Evolutionary conservation across 2,113 vertebrate genomes (phyloP), one percentile per base, ranked within the genome.

Genomic region (Pseudorasbora parva): DNA sequence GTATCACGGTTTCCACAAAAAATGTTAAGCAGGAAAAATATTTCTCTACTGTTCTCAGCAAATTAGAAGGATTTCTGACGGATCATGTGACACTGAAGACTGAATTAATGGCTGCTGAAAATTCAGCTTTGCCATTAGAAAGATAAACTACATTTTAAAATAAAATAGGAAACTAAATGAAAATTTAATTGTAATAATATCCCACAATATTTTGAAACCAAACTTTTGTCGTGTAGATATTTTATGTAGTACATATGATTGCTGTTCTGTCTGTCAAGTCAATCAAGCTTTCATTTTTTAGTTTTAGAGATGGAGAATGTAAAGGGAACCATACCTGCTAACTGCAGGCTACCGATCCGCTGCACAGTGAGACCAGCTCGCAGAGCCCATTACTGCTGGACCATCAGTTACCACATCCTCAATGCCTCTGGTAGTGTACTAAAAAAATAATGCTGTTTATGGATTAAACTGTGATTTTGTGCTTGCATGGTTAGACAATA

Each of bases 291-390:
- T 68, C 19, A 17, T 78, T 59, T 47, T 84, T 72, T 74, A 99
- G 98, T 89, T 82, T 88, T 98, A 17, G 90, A 96, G 76, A 87
- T 98, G 90, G 95, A 96, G 73, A 85, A 17, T 68, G 92, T 87
- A 3, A 93, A 88, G 37, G 95, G 94, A 25, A 93, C 85, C 21
- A 89, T 98, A 21, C 84, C 93, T 0, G 94, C 97, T 57, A 91
- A 91, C 41, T 95, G 95, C 83, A 95, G 91, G 89, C 71, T 92
- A 73, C 78, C 86, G 54, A 54, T 99, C 17, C 87, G 0, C 62
- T 76, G 93, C 85, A 95, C 90, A 0, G 91, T 93, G 69, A 93
- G 79, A 78, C 96, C 93, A 51, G 78, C 87, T 8, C 92, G 56
- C 41, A 91, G 66, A 41, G 83, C 93, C 72, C 89, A 23, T 37